Evolutionary conservation across 2,797 vertebrate genomes (phyloP), one percentile per base, ranked within the genome.

Genomic region (Lerista edwardsae): DNA sequence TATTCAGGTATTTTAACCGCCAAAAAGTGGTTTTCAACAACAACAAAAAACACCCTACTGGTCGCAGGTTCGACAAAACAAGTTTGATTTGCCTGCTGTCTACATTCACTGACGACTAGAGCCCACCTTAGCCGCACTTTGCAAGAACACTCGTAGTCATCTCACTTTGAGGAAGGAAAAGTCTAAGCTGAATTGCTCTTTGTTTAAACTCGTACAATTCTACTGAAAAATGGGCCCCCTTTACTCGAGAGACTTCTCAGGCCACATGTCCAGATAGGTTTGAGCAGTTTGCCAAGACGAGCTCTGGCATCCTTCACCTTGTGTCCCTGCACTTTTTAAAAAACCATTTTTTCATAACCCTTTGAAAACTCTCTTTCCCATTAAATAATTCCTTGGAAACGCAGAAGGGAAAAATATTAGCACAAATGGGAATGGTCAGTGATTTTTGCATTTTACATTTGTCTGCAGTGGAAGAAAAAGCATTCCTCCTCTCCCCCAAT

Each of bases 231-330:
- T 75, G 79, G 41, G 36, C 82, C 57, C 23, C 84, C 88, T 88
- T 69, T 85, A 61, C 12, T 64, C 82, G 69, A 6, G 3, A 85
- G 6, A 62, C 41, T 85, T 91, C 7, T 73, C 51, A 34, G 27
- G 57, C 29, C 73, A 25, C 61, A 1, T 86, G 85, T 87, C 87
- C 86, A 89, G 88, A 86, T 83, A 79, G 11, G 62, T 88, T 82
- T 84, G 21, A 75, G 15, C 10, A 75, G 17, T 15, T 71, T 44
- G 86, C 91, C 87, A 89, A 91, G 82, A 90, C 88, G 73, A 92
- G 92, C 86, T 83, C 81, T 79, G 91, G 90, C 85, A 86, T 89
- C 86, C 86, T 44, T 86, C 90, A 89, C 84, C 85, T 90, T 91
- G 31, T 92, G 79, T 91, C 82, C 72, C 88, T 69, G 81, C 39